Base-by-base conservation (phyloP, 2,888 invertebrate genomes). In the Oxycera nigricornis region DNA sequence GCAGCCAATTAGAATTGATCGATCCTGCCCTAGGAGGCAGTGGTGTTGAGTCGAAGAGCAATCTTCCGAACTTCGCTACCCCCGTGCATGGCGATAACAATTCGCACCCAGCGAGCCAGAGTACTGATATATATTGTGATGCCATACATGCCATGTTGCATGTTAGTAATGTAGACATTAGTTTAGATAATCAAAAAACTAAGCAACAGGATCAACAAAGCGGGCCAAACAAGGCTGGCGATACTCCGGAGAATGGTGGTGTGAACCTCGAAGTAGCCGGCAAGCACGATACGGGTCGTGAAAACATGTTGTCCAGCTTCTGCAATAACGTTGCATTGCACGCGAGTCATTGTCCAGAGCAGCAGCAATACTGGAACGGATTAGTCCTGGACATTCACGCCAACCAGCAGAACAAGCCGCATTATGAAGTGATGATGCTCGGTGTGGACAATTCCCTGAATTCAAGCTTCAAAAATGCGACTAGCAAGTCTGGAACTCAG, bases 401-500 rank as follows among this genome's bases (percentile, higher is more conserved):
- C 9, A 65, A 39, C 14, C 24, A 17, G 11, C 11, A 30, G 20
- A 70, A n/a, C 22, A 70, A 72, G 24, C 59, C 20, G 30, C 35
- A 72, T 31, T 72, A 59, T 24, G 72, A 72, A 14, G 30, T 72
- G 1, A 2, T 72, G 26, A 39, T 55, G 59, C n/a, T 72, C 2
- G 52, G 9, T 7, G 65, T 50, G 7, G 72, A 72, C 17, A 57
- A 72, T 41, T 72, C 72, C 20, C 14, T 59, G n/a, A 72, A 72
- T 11, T 72, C 72, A n/a, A 72, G 72, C 22, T 57, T 57, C 26
- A 72, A 72, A 24, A 72, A 72, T 59, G 59, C 72, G 9, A 72
- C 72, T 6, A 72, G 26, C n/a, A 72, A 76, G 17, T 73, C 75
- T 7, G 81, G 79, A 73, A 81, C 82, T 1, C 82, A 82, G 74